A percentile compares a stretch with the other conserved stretches of the same genome.
These are phyloP conservation scores for Pomacea canaliculata DNA, from an alignment of 2,888 invertebrate species.

Conservation along the genomic window DNA sequence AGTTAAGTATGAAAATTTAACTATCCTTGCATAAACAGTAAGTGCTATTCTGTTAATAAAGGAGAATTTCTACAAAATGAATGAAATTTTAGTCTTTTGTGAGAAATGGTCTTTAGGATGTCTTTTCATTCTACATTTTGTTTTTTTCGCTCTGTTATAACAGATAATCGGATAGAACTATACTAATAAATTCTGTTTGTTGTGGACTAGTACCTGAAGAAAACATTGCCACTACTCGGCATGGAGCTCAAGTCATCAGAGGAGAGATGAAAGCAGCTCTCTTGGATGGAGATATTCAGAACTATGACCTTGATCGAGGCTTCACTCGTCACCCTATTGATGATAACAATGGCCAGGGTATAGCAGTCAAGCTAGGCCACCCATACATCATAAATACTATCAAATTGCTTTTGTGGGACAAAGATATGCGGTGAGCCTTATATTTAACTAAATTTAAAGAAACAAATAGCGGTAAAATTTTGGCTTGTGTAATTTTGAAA, in stretches of 20 bases:
- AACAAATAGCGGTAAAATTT: too few relatives aligned
- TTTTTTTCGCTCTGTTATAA: too few relatives aligned
- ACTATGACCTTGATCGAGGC: constrained; percentile 81
- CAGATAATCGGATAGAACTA: too few relatives aligned
- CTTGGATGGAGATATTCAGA: constrained; percentile 83
- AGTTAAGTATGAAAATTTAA: too few relatives aligned
- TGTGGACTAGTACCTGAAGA: constrained; percentile 82
- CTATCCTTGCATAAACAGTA: too few relatives aligned
- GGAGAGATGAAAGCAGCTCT: constrained; percentile 91
- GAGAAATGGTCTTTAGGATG: too few relatives aligned
- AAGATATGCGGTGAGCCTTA: constrained; percentile 80
- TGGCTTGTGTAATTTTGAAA: too few relatives aligned
- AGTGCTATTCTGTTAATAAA: too few relatives aligned
- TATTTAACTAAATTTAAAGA: neutral
- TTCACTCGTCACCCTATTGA: constrained; percentile 90
- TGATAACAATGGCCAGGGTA: constrained; percentile 80
- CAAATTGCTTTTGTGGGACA: constrained; percentile 92
- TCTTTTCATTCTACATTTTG: too few relatives aligned
- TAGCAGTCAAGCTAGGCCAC: constrained; percentile 82
- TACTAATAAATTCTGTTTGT: too few relatives aligned
- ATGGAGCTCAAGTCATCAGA: constrained; percentile 86
- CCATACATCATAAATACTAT: constrained; percentile 93
- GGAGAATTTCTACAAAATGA: too few relatives aligned
- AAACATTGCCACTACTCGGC: constrained; percentile 87
- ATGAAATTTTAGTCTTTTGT: too few relatives aligned